Base-by-base conservation (phyloP, 1,140 invertebrate genomes). In the Drosophila pectinifera region DNA sequence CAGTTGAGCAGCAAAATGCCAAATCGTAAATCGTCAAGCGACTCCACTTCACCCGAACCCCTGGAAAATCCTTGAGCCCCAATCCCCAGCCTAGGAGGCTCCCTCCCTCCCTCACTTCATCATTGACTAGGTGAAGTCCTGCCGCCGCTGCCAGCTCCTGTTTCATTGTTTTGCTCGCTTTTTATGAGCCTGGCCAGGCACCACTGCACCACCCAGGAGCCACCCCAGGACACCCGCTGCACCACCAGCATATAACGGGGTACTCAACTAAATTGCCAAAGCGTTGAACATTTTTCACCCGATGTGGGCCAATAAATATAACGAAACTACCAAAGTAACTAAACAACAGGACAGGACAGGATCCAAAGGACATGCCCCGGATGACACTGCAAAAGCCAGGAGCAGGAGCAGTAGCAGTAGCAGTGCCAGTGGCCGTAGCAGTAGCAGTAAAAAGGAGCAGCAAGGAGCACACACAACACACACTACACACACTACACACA, bases 231-330 rank as follows among this genome's bases (percentile, higher is more conserved):
- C n/a, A 42, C 31, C 67, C 42, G 49, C 31, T 53, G 61, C 54
- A 34, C 51, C 72, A 67, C 77, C 84, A 83, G 84, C 80, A 84
- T 84, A 89, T 89, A 89, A 89, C 77, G 77, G 67, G 67, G 84
- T 89, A 89, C 84, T 89, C 84, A 89, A 89, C 84, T 89, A 89
- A 89, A 89, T 89, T 89, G 84, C 84, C 84, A 89, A 89, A 89
- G 84, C 88, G 88, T 81, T 90, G 78, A 88, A 91, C 83, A 91
- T 91, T 91, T 91, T 91, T 91, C 89, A 91, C 90, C 76, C 76
- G 80, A 90, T 91, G 86, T 91, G 79, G 80, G 90, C 90, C 90
- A 91, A 91, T 91, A 91, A 91, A 91, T 91, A 91, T 91, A 88
- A 91, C 82, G 83, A 89, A 89, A 89, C 84, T 89, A 89, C 84